Evolutionary conservation across 2,113 vertebrate genomes (phyloP).

Genomic region (Sclerurus mexicanus): DNA sequence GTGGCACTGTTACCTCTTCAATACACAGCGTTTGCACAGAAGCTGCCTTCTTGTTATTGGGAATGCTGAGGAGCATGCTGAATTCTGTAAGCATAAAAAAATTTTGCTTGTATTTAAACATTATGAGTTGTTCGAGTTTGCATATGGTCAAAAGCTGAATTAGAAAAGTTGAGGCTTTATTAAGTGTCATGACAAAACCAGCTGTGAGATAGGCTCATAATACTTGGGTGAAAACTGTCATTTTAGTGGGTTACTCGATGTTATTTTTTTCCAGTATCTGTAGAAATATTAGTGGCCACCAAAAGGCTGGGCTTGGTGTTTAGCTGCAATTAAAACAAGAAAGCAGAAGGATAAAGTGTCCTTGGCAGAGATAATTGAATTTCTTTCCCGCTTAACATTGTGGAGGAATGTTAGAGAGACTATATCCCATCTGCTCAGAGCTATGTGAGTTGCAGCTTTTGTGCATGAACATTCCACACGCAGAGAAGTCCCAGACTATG

Average conservation of each 20-base stretch:
- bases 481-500: slow-evolving; percentile 23
- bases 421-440: slow-evolving; percentile 30
- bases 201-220: neutral
- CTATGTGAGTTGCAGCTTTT: neutral
- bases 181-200: neutral
- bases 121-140: neutral
- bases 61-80: slow-evolving; percentile 98
- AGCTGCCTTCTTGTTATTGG: slow-evolving; percentile 90
- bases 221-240: neutral
- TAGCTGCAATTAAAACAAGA: neutral
- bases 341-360: neutral
- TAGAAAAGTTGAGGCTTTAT: neutral
- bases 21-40: slow-evolving; percentile 93
- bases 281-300: neutral
- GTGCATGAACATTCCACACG: neutral
- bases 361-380: neutral
- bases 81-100: slow-evolving; percentile 85
- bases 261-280: neutral
- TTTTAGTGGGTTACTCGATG: neutral
- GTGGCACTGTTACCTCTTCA: slow-evolving; percentile 86
- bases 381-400: neutral
- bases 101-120: neutral
- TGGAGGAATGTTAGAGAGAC: neutral
- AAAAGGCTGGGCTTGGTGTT: neutral
- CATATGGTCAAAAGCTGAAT: neutral